Base-by-base conservation (phyloP, 1,140 invertebrate genomes). In the Neuroterus valhalla region DNA sequence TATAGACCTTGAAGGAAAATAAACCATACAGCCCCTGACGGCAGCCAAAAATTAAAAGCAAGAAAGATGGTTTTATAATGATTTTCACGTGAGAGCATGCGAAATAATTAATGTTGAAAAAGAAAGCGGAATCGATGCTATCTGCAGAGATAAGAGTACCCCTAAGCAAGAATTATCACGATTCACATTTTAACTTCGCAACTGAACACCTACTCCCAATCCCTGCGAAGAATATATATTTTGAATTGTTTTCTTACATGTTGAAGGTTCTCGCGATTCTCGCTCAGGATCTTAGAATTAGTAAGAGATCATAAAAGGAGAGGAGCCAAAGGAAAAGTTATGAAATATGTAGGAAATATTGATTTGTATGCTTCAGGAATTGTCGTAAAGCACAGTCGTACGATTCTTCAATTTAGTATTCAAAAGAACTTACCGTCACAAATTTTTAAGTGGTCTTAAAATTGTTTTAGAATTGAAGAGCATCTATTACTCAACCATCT, bases 281-380 rank as follows among this genome's bases (percentile, higher is more conserved):
- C 67, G 42, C 43, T 3, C 67, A 46, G 70, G 55, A 62, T 62
- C 31, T 50, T 62, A 44, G 43, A 45, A 46, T 17, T 70, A 15
- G 11, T 26, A 62, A 68, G 46, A 67, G 70, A 66, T 50, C 46
- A 68, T 23, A 38, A 38, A 42, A 45, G 55, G 42, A 44, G 76
- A 55, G 68, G 2, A 74, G 45, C 66, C 42, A 45, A 82, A 72
- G 78, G 74, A 83, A 85, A 85, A 82, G 73, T 84, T 72, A 66
- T 78, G 77, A 82, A 81, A 84, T 84, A 82, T 86, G 84, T 81
- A 79, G 80, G 82, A 83, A 83, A 84, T 87, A 87, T 87, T 85
- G 85, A 87, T 87, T 87, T 85, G 81, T 84, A 80, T 79, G 78
- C 76, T 78, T 77, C n/a, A 82, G 81, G 82, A 80, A 80, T 84